Evolutionary conservation across 2,797 vertebrate species (phyloP).

Genomic region (Hemibagrus guttatus): DNA sequence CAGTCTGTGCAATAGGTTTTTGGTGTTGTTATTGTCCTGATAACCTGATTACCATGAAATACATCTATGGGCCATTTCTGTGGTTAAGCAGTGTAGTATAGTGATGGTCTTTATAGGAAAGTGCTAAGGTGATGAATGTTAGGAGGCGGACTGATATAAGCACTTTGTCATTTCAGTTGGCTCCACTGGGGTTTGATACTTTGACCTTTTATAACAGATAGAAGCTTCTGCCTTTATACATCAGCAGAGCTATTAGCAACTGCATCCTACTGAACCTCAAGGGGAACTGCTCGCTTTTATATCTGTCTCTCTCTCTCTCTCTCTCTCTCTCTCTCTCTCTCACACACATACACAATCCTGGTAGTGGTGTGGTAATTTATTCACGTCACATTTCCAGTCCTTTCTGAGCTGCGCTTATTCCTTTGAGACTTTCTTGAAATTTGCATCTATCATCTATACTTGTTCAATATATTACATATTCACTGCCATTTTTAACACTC

Average conservation of each 20-base stretch:
- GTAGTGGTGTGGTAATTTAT: conserved; percentile 17
- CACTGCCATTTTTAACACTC: neutral
- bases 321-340: conserved; percentile 9
- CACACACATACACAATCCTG: neutral
- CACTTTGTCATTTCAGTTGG: neutral
- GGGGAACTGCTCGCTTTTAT: neutral
- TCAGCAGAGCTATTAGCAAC: conserved; percentile 14
- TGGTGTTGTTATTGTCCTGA: neutral
- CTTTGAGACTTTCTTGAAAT: neutral
- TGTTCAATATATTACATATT: neutral
- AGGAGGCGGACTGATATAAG: neutral
- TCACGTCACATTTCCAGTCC: conserved; percentile 31
- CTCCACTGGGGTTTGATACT: conserved; percentile 22
- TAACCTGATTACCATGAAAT: neutral
- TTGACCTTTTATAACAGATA: conserved; percentile 34
- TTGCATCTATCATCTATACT: neutral
- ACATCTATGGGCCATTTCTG: neutral
- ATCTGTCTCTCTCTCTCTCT: conserved; percentile 2
- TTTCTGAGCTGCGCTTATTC: neutral
- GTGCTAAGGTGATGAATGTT: neutral
- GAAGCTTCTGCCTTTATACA: conserved; percentile 15
- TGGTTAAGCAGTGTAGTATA: neutral
- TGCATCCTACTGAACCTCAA: conserved; percentile 1
- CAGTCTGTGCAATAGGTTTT: neutral
- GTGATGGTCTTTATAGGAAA: neutral